Evolutionary conservation across 2,797 vertebrate species (phyloP), one percentile per base, ranked within the genome.

Genomic region (Triplophysa bombifrons): DNA sequence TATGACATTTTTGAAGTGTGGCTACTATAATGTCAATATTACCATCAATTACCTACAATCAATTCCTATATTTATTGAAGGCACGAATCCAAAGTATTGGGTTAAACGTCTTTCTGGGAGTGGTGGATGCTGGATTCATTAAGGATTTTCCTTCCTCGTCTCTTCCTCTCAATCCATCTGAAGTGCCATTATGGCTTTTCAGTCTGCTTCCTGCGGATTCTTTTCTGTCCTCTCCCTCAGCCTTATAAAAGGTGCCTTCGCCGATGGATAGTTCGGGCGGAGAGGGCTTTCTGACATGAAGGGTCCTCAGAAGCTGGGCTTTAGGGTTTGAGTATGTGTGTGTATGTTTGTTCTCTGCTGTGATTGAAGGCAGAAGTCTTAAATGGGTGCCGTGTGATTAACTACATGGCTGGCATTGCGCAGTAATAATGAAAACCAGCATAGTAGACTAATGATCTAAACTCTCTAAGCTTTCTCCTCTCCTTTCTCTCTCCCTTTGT

Each of bases 101-200:
- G 64, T 89, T 82, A 85, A 90, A 86, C 86, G 81, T 91, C 87
- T 91, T 80, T 93, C 80, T 90, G 64, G n/a, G 86, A 87, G 64
- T 86, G 85, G 89, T 91, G 89, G 91, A 91, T 89, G 90, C 93
- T 89, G 90, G 91, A 92, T 93, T 94, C 90, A 94, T 92, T 94
- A 92, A 90, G 87, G 87, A 84, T 90, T 87, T 91, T 85, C 76
- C 73, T 81, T 88, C 88, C 88, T 89, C 88, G 82, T 90, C 91
- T 90, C 87, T 86, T 89, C 89, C 89, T 92, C 77, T 90, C 87
- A 87, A 80, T 91, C 89, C 87, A 85, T 91, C 86, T 93, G 90
- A 93, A 93, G 92, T 89, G 90, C 91, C 89, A 89, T 94, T 93
- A 93, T 92, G 90, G 88, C 90, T 92, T 94, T 93, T 93, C 91